Evolutionary conservation across 2,797 vertebrate species (phyloP).

Genomic region (Prionace glauca): DNA sequence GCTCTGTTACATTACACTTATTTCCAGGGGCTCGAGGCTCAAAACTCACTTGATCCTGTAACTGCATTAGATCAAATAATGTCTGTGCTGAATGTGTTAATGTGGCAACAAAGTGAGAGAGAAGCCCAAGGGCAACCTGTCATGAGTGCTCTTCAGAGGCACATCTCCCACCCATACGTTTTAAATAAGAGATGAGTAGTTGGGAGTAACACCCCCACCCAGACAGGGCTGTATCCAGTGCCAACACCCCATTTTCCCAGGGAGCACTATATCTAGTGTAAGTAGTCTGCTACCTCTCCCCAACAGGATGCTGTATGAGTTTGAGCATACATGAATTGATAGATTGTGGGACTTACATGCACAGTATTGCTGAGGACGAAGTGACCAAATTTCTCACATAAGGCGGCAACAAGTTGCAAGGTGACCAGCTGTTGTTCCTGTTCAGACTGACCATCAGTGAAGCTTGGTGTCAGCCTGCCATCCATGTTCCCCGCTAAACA

Average conservation of each 20-base stretch:
- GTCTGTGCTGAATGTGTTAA: too few species aligned
- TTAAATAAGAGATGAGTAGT: background rate
- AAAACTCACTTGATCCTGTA: background rate
- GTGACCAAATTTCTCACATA: conserved; percentile 74
- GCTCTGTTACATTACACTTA: background rate
- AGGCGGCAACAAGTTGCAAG: conserved; percentile 72
- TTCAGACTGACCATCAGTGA: conserved; percentile 60
- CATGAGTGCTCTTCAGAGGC: background rate
- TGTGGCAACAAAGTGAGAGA: background rate
- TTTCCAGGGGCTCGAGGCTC: background rate
- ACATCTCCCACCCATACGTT: background rate
- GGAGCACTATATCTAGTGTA: background rate
- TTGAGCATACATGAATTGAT: background rate
- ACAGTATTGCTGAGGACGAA: conserved; percentile 66
- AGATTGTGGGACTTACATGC: conserved; percentile 66
- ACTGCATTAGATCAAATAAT: background rate
- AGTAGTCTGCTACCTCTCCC: background rate
- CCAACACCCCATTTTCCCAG: background rate
- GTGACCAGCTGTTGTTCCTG: conserved; percentile 60
- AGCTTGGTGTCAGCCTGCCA: conserved; percentile 41
- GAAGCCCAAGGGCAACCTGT: background rate
- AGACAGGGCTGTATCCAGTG: background rate
- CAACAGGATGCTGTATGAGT: background rate
- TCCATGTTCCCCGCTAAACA: conserved; percentile 41
- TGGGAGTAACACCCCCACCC: background rate